Evolutionary conservation across 2,113 vertebrate genomes (phyloP), one percentile per base, ranked within the genome.

Genomic region (Pedetes capensis): DNA sequence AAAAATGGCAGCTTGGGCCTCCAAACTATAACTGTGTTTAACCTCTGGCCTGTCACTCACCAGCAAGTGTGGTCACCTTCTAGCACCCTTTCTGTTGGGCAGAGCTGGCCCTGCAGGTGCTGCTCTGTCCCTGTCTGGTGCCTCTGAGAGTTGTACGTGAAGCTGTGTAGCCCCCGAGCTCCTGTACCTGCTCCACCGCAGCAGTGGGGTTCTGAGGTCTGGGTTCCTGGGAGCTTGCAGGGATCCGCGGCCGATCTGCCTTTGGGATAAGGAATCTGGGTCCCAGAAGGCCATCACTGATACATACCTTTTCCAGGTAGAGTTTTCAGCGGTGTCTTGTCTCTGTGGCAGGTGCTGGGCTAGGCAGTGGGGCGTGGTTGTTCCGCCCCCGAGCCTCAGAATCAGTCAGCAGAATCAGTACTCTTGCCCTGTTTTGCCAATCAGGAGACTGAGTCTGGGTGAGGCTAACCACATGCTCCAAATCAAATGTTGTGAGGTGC

Each of bases 321-420:
- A 42, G 16, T 23, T 32, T 29, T 17, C 11, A 29, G 51, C n/a
- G 6, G 34, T 0, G 4, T 32, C 61, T 68, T 37, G 37, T 68
- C 42, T 90, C n/a, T 10, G 17, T 53, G 57, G 42, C 55, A 34
- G 18, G 11, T 2, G 0, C 22, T 63, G 68, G 44, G 23, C 34
- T 7, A 0, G 42, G 23, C n/a, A 34, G 57, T 25, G 71, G 32
- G 23, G 13, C 0, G 0, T 8, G 3, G 20, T 32, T 68, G 20
- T 32, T 68, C 14, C 82, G 4, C 6, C 37, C 2, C 34, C 6
- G 10, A 59, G 75, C 7, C 12, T 84, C 42, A 2, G 7, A 11
- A 2, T 66, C 42, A 3, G 42, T 47, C 3, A 6, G 37, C 34
- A 72, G 16, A 6, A 63, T 59, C 44, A 27, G 5, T 63, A 4